Base-by-base conservation (phyloP, 2,888 invertebrate genomes). In the Drosophila paucipuncta region DNA sequence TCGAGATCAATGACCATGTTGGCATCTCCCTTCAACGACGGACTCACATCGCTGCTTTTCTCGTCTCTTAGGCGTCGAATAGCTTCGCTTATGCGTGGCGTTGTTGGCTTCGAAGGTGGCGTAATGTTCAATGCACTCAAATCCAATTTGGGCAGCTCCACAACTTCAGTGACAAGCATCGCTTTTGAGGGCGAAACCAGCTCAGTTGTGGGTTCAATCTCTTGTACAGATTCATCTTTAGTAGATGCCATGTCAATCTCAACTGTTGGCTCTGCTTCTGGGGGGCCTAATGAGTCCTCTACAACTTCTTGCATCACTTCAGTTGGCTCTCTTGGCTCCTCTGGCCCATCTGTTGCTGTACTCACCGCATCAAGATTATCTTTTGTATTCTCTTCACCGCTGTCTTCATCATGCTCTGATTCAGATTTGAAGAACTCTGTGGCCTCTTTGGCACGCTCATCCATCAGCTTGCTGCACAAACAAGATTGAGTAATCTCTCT, bases 381-480 rank as follows among this genome's bases (percentile, higher is more conserved):
- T n/a, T 70, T 55, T 9, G 59, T 61, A 28, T 61, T 59, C 4
- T 71, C 67, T 1, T 78, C 64, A 7, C 73, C 59, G 18, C 62
- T 74, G n/a, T 88, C 81, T n/a, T 92, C 91, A 59, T 92, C 91
- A 60, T 82, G 82, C 61, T 91, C 90, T 0, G 92, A 84, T 71
- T 96, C 96, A 80, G 96, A 96, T 93, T 96, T 96, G 84, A 96
- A 97, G 89, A 97, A 95, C 84, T 95, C 94, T 84, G 96, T 95
- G 61, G 96, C 95, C 93, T 96, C 96, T 91, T 96, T 96, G 85
- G 96, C 96, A 62, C 96, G 95, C 87, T 96, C 95, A 89, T 96
- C 95, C 80, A 97, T 93, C 64, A 95, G 94, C 92, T 95, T 94
- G 0, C 96, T 97, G 82, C 1, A 67, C 53, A 33, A 58, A 33